Conservation (phyloP, 2,113 vertebrate genomes). For the Neofelis nebulosa region DNA sequence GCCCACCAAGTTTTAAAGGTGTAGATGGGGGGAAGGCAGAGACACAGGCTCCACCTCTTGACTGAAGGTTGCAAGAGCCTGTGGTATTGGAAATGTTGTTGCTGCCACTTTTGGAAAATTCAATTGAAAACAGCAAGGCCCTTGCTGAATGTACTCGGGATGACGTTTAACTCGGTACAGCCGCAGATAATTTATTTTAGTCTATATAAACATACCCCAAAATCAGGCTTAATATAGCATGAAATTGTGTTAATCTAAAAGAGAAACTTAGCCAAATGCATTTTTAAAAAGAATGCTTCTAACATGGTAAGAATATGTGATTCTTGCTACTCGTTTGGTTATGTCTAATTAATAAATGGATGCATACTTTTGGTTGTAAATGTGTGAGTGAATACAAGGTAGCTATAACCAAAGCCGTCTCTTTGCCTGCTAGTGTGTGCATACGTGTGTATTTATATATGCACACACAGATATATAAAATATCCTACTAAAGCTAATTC, state of each 20-base stretch:
- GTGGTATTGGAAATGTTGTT: not conserved
- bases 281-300: not conserved
- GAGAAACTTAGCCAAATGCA: not conserved
- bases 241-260: not conserved
- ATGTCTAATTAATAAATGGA: not conserved
- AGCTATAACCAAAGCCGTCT: not conserved
- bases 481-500: not conserved
- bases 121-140: not conserved
- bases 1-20: not conserved
- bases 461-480: not conserved
- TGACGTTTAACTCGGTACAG: conserved; percentile 1
- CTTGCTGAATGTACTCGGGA: not conserved
- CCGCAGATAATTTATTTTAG: not conserved
- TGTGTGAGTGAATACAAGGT: not conserved
- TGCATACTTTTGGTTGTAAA: not conserved
- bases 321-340: not conserved
- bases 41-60: not conserved
- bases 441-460: not conserved
- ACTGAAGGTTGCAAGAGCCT: not conserved
- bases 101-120: not conserved
- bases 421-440: not conserved
- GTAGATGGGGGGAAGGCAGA: not conserved
- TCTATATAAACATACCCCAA: not conserved
- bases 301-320: not conserved
- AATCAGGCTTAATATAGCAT: not conserved